A percentile compares a stretch with the other conserved stretches of the same genome.
These are phyloP conservation scores for Eudemis profundana DNA, from an alignment of 2,888 invertebrate genomes.

Conservation along the genomic window DNA sequence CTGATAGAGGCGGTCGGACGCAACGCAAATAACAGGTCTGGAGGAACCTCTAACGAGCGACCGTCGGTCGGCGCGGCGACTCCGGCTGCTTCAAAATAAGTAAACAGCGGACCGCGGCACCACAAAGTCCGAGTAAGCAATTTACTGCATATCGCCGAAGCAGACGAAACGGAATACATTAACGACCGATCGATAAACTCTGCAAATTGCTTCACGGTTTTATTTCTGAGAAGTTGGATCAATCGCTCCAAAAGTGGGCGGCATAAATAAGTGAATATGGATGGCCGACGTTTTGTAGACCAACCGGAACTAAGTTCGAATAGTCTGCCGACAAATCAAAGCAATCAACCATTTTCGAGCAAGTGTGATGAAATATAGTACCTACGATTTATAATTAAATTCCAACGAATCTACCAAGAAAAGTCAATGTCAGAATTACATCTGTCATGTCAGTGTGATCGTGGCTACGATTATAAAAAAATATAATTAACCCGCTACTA, in stretches of 20 bases:
- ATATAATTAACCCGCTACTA: too few relatives aligned
- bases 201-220: slow-evolving; percentile 50
- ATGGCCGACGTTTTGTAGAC: background rate
- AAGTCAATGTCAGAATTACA: too few relatives aligned
- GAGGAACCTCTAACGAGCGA: slow-evolving; percentile 52
- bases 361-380: too few relatives aligned
- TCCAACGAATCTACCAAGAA: too few relatives aligned
- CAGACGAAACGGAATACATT: slow-evolving; percentile 50
- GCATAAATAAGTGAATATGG: slow-evolving; percentile 16
- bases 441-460: too few relatives aligned
- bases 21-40: slow-evolving; percentile 66
- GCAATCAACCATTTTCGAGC: background rate
- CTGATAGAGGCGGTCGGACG: slow-evolving; percentile 56
- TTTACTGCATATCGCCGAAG: slow-evolving; percentile 56
- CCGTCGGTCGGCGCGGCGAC: slow-evolving; percentile 35
- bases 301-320: background rate
- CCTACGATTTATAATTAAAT: too few relatives aligned
- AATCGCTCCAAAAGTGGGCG: slow-evolving; percentile 21
- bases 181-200: slow-evolving; percentile 51
- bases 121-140: slow-evolving; percentile 53
- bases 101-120: slow-evolving; percentile 67
- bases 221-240: slow-evolving; percentile 36
- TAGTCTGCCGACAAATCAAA: background rate
- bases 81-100: slow-evolving; percentile 61
- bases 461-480: too few relatives aligned